Base-by-base conservation (phyloP, 2,888 invertebrate species). In the Tipula helvola region DNA sequence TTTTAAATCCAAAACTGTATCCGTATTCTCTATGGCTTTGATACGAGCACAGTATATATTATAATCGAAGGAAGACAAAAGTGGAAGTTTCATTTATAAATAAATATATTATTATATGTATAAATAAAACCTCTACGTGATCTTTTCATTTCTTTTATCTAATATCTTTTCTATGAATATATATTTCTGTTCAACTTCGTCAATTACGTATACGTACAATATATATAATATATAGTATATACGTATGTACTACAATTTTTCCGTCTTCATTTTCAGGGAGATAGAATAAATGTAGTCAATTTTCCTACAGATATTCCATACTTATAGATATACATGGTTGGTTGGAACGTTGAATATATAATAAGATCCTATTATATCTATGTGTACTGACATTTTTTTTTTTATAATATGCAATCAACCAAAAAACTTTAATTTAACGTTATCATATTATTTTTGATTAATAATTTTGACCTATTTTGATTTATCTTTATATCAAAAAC, bases 71-170 rank as follows among this genome's bases (percentile, higher is more conserved):
- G 71, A 71, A 71, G 71, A 28, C 71, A 71, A 71, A 71, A 71
- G 71, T 71, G 71, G 71, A 71, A 71, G 71, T 71, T 71, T 71
- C 71, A 71, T 71, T 71, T 71, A 71, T 71, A 71, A 71, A 71
- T 71, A 71, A 71, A 71, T 71, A 71, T 71, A 71, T 71, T 71
- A 71, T 57, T 28, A 57, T 57, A 57, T 71, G 10, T 28, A 71
- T 71, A 71, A 28, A 71, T 71, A 71, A 28, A 71, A 71, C 71
- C 71, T 71, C 71, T 71, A 71, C 71, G 71, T 71, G 71, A 71
- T 71, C 71, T 71, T 71, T 71, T 71, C 71, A 71, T 71, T 71
- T 71, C 71, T 18, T 71, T 28, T 28, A 71, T 71, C 71, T 71
- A 71, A 71, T 71, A 71, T 71, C 71, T 71, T 71, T 71, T 71